Evolutionary conservation across 2,888 invertebrate genomes (phyloP).

Genomic region (Drosophila seclusa): DNA sequence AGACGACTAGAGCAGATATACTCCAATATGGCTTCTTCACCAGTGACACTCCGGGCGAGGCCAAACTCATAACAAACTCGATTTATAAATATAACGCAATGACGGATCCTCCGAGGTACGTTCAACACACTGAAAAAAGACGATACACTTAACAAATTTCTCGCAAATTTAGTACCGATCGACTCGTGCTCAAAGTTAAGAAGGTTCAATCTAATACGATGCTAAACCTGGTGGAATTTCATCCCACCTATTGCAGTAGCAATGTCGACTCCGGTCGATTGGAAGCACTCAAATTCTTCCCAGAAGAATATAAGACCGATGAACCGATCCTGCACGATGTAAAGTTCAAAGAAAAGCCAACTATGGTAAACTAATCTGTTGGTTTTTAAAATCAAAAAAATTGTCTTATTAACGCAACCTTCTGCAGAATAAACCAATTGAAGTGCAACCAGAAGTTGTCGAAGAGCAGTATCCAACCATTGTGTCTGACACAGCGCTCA

Average conservation of each 20-base stretch:
- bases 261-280: conserved; percentile 88
- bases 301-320: conserved; percentile 86
- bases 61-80: conserved; percentile 88
- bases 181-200: conserved; percentile 89
- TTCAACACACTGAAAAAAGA: background rate
- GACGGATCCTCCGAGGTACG: conserved; percentile 26
- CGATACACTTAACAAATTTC: background rate
- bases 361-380: conserved; percentile 64
- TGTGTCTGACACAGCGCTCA: background rate
- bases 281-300: conserved; percentile 90
- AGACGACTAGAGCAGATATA: conserved; percentile 86
- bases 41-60: conserved; percentile 86
- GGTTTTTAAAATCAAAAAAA: background rate
- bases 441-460: conserved; percentile 10
- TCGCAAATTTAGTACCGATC: conserved; percentile 86
- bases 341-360: conserved; percentile 81
- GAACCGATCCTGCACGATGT: conserved; percentile 73
- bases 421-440: conserved; percentile 19
- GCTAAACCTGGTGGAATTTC: conserved; percentile 87
- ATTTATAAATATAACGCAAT: conserved; percentile 86
- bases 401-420: background rate
- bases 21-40: conserved; percentile 90
- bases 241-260: conserved; percentile 89
- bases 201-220: conserved; percentile 88
- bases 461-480: background rate